Conservation (phyloP, 2,888 invertebrate genomes). For the Empis stercorea region DNA sequence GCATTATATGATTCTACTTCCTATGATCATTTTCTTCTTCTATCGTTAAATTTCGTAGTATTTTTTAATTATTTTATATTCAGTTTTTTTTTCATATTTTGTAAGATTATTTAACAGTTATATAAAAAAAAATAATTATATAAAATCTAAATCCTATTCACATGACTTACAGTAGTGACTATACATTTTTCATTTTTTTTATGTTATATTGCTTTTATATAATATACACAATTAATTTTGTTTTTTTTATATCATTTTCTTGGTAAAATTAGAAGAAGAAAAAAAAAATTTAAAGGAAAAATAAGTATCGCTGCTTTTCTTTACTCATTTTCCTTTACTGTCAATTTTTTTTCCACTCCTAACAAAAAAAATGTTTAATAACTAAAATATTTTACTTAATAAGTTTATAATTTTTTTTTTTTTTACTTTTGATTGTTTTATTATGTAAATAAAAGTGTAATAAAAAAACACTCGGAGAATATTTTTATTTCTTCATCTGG, state of each 20-base stretch:
- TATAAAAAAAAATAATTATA: background rate
- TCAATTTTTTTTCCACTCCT: too few species aligned
- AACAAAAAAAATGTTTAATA: too few species aligned
- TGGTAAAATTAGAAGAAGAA: conserved; percentile 15
- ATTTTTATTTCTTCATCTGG: too few species aligned
- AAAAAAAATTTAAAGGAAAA: conserved; percentile 3
- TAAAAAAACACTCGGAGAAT: too few species aligned
- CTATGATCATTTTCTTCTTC: too few species aligned
- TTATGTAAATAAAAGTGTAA: too few species aligned
- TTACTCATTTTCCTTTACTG: too few species aligned
- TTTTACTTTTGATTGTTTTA: too few species aligned
- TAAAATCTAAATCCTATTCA: conserved; percentile 8
- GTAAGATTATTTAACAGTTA: conserved; percentile 7
- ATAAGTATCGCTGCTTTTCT: background rate
- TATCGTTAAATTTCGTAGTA: too few species aligned
- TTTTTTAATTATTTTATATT: conserved; percentile 4
- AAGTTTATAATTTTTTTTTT: too few species aligned
- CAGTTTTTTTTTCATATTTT: conserved; percentile 2
- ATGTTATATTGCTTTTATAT: conserved; percentile 10
- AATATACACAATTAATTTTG: conserved; percentile 6
- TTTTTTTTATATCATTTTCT: conserved; percentile 12
- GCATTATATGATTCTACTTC: too few species aligned
- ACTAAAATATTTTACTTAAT: too few species aligned
- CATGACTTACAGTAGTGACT: conserved; percentile 36
- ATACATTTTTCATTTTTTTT: conserved; percentile 27